Base-by-base conservation (phyloP, 2,888 invertebrate genomes). In the Pedicia rivosa region DNA sequence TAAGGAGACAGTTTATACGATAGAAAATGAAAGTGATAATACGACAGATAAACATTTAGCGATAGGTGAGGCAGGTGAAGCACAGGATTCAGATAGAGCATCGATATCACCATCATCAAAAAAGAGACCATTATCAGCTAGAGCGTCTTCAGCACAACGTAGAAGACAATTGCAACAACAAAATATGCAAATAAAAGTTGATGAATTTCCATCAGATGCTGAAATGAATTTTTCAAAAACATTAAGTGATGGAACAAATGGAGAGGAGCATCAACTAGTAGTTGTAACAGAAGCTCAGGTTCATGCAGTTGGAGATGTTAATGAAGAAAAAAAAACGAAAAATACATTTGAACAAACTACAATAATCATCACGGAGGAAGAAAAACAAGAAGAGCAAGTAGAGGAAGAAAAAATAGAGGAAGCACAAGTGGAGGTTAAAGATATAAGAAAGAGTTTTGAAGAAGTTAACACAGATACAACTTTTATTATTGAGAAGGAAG, bases 271-370 rank as follows among this genome's bases (percentile, higher is more conserved):
- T 1, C 10, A 37, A 10, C 14, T 66, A 65, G 64, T 66, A 64
- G 65, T 66, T 30, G 59, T 63, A 35, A 66, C 67, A 7, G 67
- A 67, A 59, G 67, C 66, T 16, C 64, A 65, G 55, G 63, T 67
- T 43, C 67, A 67, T 40, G 62, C 65, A 56, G 63, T 66, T 48
- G 58, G 63, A 37, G 59, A 65, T 44, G 57, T 59, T 8, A 59
- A 55, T 46, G 54, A 16, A 34, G 13, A 12, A 40, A 27, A 13
- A 22, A 12, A 13, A 27, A 13, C 17, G 6, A 14, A 13, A 19
- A 24, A 13, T 12, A 10, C 19, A 10, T 10, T 16, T 8, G 3
- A 14, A 30, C n/a, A 32, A 29, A 7, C n/a, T n/a, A 15, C 12
- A 14, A 17, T 7, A 27, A 19, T 3, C 5, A 5, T 27, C n/a